Evolutionary conservation across 1,140 invertebrate genomes (phyloP).

Genomic region (Charaxes varanes): DNA sequence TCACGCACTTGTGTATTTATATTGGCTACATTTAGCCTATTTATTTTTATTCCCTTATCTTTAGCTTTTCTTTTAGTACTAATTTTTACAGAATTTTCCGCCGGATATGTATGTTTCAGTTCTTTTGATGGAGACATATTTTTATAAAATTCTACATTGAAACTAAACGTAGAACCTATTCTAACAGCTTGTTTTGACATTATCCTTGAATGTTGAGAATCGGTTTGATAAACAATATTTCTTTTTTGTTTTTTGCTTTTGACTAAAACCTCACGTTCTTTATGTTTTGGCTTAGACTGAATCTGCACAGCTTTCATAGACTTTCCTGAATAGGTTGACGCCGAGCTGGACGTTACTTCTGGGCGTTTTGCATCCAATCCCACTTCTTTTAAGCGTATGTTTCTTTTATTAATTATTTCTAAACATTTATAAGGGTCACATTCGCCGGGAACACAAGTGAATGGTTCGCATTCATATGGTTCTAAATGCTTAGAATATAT

Average conservation of each 20-base stretch:
- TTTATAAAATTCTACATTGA: slow-evolving; percentile 34
- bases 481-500: slow-evolving; percentile 11
- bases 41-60: slow-evolving; percentile 11
- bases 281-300: slow-evolving; percentile 12
- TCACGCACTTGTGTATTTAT: slow-evolving; percentile 9
- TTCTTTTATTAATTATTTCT: slow-evolving; percentile 19
- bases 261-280: slow-evolving; percentile 8
- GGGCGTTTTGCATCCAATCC: slow-evolving; percentile 4
- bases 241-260: slow-evolving; percentile 8
- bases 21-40: slow-evolving; percentile 12
- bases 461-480: slow-evolving; percentile 30
- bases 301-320: slow-evolving; percentile 8
- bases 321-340: slow-evolving; percentile 8
- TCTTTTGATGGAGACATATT: slow-evolving; percentile 1
- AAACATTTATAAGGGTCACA: slow-evolving; percentile 33
- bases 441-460: slow-evolving; percentile 25
- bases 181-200: slow-evolving; percentile 20
- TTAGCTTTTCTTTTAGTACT: slow-evolving; percentile 10
- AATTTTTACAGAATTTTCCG: no score
- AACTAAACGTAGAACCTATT: slow-evolving; percentile 32
- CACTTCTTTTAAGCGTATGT: slow-evolving; percentile 13
- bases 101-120: background rate
- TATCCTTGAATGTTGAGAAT: background rate
- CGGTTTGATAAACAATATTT: background rate
- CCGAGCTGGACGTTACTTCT: slow-evolving; percentile 10